Percentiles rank a stretch among this genome's conserved stretches.
Evolutionary conservation across 2,113 vertebrate species (phyloP).

Genomic region (Canis aureus): DNA sequence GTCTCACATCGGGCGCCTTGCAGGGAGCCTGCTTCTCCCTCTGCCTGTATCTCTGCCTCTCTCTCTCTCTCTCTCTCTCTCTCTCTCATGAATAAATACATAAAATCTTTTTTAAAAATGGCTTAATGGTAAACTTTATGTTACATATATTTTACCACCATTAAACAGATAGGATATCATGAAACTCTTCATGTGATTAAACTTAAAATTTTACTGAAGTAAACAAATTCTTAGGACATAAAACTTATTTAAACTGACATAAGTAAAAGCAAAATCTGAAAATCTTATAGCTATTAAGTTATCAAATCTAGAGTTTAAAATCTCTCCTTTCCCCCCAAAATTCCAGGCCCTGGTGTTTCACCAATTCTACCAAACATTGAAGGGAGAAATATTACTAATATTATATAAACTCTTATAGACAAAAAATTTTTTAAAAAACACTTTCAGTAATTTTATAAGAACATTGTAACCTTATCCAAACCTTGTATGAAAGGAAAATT

Average conservation of each 20-base stretch:
- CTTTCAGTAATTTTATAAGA: conserved; percentile 20
- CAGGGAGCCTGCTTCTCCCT: no score
- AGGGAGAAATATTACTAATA: conserved; percentile 19
- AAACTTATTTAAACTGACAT: not conserved
- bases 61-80: no score
- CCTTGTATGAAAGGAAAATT: not conserved
- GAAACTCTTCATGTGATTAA: not conserved
- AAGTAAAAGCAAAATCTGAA: not conserved
- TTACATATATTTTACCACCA: not conserved
- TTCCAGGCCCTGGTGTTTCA: not conserved
- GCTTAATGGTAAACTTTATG: not conserved
- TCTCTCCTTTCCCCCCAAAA: not conserved
- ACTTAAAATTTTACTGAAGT: not conserved
- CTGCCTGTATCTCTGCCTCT: no score
- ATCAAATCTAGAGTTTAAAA: conserved; percentile 31
- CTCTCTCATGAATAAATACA: no score
- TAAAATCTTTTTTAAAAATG: not conserved
- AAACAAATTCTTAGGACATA: not conserved
- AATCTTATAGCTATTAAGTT: not conserved
- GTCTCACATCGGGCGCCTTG: no score
- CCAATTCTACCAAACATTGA: conserved; percentile 26
- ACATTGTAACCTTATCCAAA: conserved; percentile 41
- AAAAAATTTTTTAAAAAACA: not conserved
- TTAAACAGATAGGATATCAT: not conserved
- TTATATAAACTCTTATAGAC: not conserved